Base-by-base conservation (phyloP, 2,888 invertebrate genomes). In the Andrena marginata region DNA sequence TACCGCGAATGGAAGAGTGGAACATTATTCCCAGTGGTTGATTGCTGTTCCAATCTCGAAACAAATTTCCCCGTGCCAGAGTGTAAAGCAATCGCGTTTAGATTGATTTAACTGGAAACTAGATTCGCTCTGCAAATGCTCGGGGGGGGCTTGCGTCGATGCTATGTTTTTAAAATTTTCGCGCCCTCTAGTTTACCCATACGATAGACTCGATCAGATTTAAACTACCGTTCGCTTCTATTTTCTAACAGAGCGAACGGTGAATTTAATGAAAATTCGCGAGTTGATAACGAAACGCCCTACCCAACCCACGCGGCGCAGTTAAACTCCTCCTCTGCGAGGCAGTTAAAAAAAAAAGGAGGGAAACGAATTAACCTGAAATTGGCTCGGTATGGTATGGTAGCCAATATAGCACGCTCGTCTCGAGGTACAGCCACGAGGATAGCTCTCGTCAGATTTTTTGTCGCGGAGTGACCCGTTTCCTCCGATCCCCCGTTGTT, bases 371-470 rank as follows among this genome's bases (percentile, higher is more conserved):
- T 74, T 60, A 82, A 70, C 67, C 62, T 70, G 35, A 75, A 80
- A 82, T 75, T 62, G 54, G 33, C 23, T 13, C 65, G 80, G 51
- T 26, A 69, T 29, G 35, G 59, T 63, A 54, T 29, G 35, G 59
- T 63, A 54, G 64, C 35, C 62, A 48, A 80, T 64, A 75, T 80
- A 81, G 42, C 80, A 35, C 35, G 49, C 35, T 35, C 26, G 33
- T 82, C 82, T 80, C 81, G 20, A 13, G 81, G 73, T 80, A 68
- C 65, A 29, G 23, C 67, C 48, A 26, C 35, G 72, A 72, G 80
- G 35, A 77, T 35, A 29, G 26, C 72, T 70, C 77, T 70, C 77
- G 79, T 77, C 67, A 68, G 75, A 87, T 85, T 81, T 86, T 82
- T 87, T 79, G 81, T 79, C 69, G 71, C 60, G 73, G 75, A 54